Conservation (phyloP, 2,888 invertebrate species). For the Pollenia amentaria region DNA sequence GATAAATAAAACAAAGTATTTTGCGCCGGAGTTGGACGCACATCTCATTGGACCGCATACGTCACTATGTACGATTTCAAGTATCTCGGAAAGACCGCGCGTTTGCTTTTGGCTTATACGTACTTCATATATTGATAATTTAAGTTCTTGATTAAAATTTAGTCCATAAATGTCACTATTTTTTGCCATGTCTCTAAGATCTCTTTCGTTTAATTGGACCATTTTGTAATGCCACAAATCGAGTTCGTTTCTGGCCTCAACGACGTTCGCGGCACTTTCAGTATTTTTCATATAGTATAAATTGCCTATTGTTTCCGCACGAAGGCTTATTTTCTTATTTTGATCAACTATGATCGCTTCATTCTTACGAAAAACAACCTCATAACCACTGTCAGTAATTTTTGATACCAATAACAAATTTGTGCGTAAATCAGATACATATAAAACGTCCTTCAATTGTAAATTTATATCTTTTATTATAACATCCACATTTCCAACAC, state of each 20-base stretch:
- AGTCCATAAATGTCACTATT: conserved; percentile 61
- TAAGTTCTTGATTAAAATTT: conserved; percentile 55
- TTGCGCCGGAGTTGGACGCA: conserved; percentile 37
- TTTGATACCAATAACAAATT: conserved; percentile 72
- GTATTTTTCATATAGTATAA: conserved; percentile 56
- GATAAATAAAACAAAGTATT: conserved; percentile 66
- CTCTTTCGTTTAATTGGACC: too few species aligned
- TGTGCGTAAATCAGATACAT: conserved; percentile 48
- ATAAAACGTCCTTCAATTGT: conserved; percentile 64
- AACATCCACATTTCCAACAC: conserved; percentile 62
- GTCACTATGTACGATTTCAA: conserved; percentile 66
- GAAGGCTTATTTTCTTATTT: conserved; percentile 35
- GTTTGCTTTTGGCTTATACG: conserved; percentile 69
- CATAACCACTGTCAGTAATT: conserved; percentile 68
- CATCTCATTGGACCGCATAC: conserved; percentile 69
- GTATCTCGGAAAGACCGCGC: conserved; percentile 44
- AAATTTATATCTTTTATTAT: conserved; percentile 42
- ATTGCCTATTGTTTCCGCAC: conserved; percentile 60
- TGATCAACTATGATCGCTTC: conserved; percentile 43
- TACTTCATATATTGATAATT: conserved; percentile 58
- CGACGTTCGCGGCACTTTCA: conserved; percentile 30
- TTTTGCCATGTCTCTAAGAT: too few species aligned
- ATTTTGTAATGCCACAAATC: conserved; percentile 57
- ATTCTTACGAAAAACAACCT: conserved; percentile 61
- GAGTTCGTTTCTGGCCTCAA: conserved; percentile 46